A percentile compares a stretch with the other conserved stretches of the same genome.
These are phyloP conservation scores for Actenoides hombroni DNA, from an alignment of 2,113 vertebrate genomes.

Conservation along the genomic window DNA sequence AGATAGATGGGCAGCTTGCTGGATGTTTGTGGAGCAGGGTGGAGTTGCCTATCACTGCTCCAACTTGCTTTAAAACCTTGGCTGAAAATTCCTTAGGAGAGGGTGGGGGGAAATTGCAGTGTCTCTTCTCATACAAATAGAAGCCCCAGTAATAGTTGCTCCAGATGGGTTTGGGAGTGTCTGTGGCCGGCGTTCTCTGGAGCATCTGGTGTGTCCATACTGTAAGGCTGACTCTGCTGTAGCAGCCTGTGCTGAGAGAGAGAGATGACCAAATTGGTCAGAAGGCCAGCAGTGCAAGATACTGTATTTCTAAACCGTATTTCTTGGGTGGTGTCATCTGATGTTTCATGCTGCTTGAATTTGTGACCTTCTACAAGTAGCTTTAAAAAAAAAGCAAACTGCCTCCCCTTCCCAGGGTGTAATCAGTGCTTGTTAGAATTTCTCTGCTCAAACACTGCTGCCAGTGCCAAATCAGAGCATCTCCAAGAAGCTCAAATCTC, in stretches of 20 bases:
- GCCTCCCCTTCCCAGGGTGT: neutral
- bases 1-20: neutral
- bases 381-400: neutral
- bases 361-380: neutral
- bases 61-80: neutral
- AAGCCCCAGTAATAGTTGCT: neutral
- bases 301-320: neutral
- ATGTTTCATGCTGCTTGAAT: neutral
- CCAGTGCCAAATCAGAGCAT: neutral
- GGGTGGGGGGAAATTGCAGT: neutral
- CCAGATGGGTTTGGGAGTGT: constrained; percentile 4
- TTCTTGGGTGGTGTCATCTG: neutral
- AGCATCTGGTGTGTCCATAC: neutral
- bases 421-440: neutral
- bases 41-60: neutral
- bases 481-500: neutral
- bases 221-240: neutral
- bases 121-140: neutral
- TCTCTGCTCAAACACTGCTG: neutral
- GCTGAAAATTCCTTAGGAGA: neutral
- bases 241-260: neutral
- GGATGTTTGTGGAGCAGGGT: neutral
- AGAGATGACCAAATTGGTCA: neutral
- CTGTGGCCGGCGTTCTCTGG: neutral
- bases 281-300: neutral